Percentiles rank a stretch among this genome's conserved stretches.
These are phyloP conservation scores for Lasaia peninsularis DNA, from an alignment of 1,140 invertebrate species.

Conservation along the genomic window DNA sequence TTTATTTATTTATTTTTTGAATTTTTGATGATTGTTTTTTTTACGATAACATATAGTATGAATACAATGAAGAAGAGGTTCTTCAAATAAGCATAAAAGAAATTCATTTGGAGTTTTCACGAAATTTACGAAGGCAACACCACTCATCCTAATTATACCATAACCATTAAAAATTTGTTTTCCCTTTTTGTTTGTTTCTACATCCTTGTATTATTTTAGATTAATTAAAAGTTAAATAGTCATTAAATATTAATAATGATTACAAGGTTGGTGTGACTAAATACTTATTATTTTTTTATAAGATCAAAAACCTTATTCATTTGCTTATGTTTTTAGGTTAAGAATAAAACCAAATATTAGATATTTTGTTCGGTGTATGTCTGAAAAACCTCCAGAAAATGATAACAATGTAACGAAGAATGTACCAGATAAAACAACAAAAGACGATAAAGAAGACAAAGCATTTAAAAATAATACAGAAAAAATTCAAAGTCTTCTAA, in stretches of 20 bases:
- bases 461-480: slow-evolving; percentile 44
- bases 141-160: too few relatives aligned
- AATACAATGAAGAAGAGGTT: too few relatives aligned
- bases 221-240: too few relatives aligned
- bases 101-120: too few relatives aligned
- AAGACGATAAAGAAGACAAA: slow-evolving; percentile 30
- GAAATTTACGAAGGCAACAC: too few relatives aligned
- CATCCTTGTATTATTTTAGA: too few relatives aligned
- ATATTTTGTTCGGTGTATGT: slow-evolving; percentile 47
- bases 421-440: slow-evolving; percentile 32
- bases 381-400: slow-evolving; percentile 54
- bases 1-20: too few relatives aligned
- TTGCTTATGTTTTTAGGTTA: slow-evolving; percentile 37
- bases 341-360: slow-evolving; percentile 49
- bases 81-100: too few relatives aligned
- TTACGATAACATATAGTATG: too few relatives aligned
- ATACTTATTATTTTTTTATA: background rate
- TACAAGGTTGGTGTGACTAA: background rate
- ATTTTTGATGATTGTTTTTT: too few relatives aligned
- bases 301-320: background rate
- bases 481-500: slow-evolving; percentile 65
- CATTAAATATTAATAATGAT: background rate
- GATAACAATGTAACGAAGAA: slow-evolving; percentile 38
- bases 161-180: too few relatives aligned
- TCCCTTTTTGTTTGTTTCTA: too few relatives aligned